Percentiles rank a stretch among this genome's conserved stretches.
Conservation (phyloP, 2,888 invertebrate genomes). For the Kuschelorhynchus macadamiae region DNA sequence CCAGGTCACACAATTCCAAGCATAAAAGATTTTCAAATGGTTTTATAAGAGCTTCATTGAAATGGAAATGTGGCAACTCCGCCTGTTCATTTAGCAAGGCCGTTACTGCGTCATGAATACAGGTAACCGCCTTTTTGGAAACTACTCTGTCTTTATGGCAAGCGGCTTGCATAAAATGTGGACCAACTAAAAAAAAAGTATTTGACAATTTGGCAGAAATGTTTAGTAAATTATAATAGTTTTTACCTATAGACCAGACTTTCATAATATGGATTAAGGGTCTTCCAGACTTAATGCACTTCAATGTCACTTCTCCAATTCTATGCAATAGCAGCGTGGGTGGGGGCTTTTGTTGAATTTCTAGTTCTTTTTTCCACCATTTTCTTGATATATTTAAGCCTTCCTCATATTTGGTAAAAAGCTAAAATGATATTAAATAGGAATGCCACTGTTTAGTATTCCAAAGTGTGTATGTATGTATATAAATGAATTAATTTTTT, state of each 20-base stretch:
- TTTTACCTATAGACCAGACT: slow-evolving; percentile 82
- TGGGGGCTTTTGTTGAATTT: slow-evolving; percentile 68
- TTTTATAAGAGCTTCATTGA: slow-evolving; percentile 94
- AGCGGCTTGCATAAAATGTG: slow-evolving; percentile 51
- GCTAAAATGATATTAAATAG: slow-evolving; percentile 53
- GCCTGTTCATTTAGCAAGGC: slow-evolving; percentile 88
- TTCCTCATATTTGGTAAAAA: slow-evolving; percentile 67
- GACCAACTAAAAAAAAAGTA: slow-evolving; percentile 38
- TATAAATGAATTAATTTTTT: no score
- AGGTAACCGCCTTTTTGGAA: slow-evolving; percentile 91
- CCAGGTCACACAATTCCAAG: slow-evolving; percentile 92
- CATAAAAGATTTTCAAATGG: slow-evolving; percentile 96
- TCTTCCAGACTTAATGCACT: slow-evolving; percentile 87
- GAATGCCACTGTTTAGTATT: background rate
- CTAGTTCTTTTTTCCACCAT: slow-evolving; percentile 67
- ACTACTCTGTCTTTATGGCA: slow-evolving; percentile 73
- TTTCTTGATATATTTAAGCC: slow-evolving; percentile 68
- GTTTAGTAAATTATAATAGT: background rate
- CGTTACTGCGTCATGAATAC: slow-evolving; percentile 93
- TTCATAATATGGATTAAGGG: slow-evolving; percentile 93
- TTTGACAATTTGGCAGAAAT: no score
- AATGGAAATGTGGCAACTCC: slow-evolving; percentile 94
- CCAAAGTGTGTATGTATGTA: background rate
- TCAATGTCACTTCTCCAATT: slow-evolving; percentile 89
- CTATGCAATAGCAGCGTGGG: slow-evolving; percentile 81